These are phyloP conservation scores for Acromyrmex heyeri DNA, from an alignment of 1,140 invertebrate species.

Conservation along the genomic window DNA sequence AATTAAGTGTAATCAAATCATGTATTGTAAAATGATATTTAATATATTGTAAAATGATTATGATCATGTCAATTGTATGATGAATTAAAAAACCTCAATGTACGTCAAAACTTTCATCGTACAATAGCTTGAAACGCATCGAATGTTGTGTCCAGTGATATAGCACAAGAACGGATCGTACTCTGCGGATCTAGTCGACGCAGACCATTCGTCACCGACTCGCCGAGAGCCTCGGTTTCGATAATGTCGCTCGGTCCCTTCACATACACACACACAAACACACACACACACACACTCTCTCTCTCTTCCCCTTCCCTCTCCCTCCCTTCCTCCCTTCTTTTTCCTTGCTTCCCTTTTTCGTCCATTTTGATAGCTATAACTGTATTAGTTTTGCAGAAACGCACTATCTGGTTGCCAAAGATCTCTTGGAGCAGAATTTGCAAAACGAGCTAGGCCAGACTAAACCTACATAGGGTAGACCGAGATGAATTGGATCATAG, in stretches of 20 bases:
- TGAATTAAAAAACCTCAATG: neutral
- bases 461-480: slow-evolving; percentile 15
- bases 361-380: slow-evolving; percentile 40
- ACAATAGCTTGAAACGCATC: slow-evolving; percentile 65
- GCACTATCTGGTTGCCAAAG: slow-evolving; percentile 68
- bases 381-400: slow-evolving; percentile 52
- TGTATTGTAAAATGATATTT: neutral
- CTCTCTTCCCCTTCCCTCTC: neutral
- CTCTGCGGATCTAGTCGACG: slow-evolving; percentile 77
- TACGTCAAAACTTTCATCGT: neutral
- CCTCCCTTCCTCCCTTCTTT: neutral
- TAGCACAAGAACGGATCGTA: slow-evolving; percentile 69
- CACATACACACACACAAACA: neutral
- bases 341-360: slow-evolving; percentile 55
- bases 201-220: slow-evolving; percentile 86
- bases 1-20: neutral
- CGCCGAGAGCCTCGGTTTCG: slow-evolving; percentile 84
- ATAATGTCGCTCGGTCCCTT: slow-evolving; percentile 79
- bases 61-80: neutral
- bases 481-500: no score
- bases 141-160: slow-evolving; percentile 80
- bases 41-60: neutral
- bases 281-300: neutral
- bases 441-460: slow-evolving; percentile 70
- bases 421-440: slow-evolving; percentile 66